phyloP scores from a whole-genome alignment of 2,888 invertebrate species.

The Fragum whitleyi region DNA sequence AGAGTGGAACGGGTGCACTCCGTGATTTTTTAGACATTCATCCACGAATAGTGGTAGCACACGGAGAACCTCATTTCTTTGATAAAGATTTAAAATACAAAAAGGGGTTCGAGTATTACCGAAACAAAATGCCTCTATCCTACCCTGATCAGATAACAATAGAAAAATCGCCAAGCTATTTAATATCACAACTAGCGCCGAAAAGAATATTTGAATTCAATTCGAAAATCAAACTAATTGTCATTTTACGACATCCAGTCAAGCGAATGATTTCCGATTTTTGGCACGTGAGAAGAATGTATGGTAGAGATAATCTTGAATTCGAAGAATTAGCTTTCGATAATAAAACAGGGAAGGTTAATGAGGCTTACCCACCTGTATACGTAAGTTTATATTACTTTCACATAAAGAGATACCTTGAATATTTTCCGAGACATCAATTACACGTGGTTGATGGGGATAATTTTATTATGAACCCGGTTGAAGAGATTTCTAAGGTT shows the following conservation, averaged over 20 bases:
- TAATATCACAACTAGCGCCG: slow-evolving; percentile 96
- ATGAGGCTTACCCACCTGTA: too few species aligned
- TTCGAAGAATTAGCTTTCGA: neutral
- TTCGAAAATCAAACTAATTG: slow-evolving; percentile 93
- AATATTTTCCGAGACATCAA: too few species aligned
- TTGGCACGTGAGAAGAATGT: too few species aligned
- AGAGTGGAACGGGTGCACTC: slow-evolving; percentile 85
- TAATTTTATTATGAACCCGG: slow-evolving; percentile 75
- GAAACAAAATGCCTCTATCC: slow-evolving; percentile 92
- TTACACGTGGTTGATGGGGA: too few species aligned
- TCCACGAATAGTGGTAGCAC: slow-evolving; percentile 93
- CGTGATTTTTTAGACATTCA: slow-evolving; percentile 84
- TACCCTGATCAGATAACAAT: slow-evolving; percentile 96
- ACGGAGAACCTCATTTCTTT: slow-evolving; percentile 97
- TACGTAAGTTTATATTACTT: too few species aligned
- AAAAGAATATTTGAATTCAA: slow-evolving; percentile 97
- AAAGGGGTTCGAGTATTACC: slow-evolving; percentile 96
- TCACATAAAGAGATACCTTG: too few species aligned
- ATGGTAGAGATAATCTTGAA: too few species aligned
- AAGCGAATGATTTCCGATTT: too few species aligned
- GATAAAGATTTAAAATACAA: slow-evolving; percentile 91
- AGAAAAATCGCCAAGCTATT: slow-evolving; percentile 99
- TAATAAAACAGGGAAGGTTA: neutral
- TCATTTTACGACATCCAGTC: too few species aligned
- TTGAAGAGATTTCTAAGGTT: slow-evolving; percentile 72